Conservation (phyloP, 2,797 vertebrate species). For the Micromesistius poutassou region DNA sequence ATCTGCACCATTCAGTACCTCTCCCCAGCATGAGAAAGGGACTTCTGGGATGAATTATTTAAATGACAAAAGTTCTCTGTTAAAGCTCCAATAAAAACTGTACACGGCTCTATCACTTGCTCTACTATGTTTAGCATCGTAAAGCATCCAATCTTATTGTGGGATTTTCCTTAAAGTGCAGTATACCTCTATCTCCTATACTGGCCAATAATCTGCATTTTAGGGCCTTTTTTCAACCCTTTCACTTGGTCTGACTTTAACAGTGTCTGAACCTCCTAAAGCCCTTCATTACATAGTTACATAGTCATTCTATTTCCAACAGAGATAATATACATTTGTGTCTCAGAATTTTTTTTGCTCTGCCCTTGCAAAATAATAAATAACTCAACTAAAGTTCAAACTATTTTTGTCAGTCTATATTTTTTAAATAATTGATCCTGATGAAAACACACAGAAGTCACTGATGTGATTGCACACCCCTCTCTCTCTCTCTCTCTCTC, state of each 20-base stretch:
- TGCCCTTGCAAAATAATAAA: background rate
- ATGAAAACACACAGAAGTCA: conserved; percentile 2
- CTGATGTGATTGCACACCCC: conserved; percentile 12
- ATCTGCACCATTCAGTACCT: conserved; percentile 35
- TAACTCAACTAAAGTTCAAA: background rate
- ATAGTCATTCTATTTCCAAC: too few relatives aligned
- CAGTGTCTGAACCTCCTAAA: background rate
- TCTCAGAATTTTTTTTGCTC: too few relatives aligned
- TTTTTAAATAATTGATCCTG: background rate
- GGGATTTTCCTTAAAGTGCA: conserved; percentile 29
- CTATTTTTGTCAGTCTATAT: background rate
- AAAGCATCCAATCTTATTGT: conserved; percentile 45
- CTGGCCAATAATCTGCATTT: background rate
- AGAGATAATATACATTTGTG: too few relatives aligned
- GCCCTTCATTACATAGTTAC: background rate
- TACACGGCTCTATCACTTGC: conserved; percentile 52
- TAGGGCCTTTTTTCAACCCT: background rate
- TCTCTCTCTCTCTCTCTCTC: background rate
- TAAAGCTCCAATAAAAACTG: conserved; percentile 46
- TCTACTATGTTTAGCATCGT: conserved; percentile 48
- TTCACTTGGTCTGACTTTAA: background rate
- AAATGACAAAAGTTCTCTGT: conserved; percentile 53
- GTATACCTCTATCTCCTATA: conserved; percentile 17
- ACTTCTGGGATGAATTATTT: conserved; percentile 48
- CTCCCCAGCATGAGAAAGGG: conserved; percentile 45